These are phyloP conservation scores for Torymus tubicola DNA, from an alignment of 2,888 invertebrate genomes.

Conservation along the genomic window DNA sequence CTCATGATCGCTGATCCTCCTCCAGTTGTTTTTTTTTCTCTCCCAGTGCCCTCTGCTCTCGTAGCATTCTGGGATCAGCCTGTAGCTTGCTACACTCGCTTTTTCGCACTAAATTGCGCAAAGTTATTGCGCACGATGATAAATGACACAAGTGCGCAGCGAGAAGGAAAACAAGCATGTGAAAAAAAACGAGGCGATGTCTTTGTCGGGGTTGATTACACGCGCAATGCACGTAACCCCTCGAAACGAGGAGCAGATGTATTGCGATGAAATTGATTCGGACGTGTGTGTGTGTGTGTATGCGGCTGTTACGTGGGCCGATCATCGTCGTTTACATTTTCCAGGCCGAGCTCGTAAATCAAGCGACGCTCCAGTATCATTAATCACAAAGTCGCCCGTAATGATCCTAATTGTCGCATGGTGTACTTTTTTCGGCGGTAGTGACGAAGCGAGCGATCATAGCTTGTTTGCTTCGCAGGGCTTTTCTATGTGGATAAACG, in stretches of 20 bases:
- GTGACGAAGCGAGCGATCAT: not conserved
- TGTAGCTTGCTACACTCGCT: not conserved
- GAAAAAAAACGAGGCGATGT: conserved; percentile 1
- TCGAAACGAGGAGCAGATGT: conserved; percentile 36
- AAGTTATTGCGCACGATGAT: conserved; percentile 13
- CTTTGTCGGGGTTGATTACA: conserved; percentile 28
- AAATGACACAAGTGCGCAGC: not conserved
- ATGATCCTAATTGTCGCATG: conserved; percentile 47
- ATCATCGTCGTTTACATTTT: conserved; percentile 38
- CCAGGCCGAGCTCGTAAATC: conserved; percentile 36
- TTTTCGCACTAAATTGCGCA: conserved; percentile 39
- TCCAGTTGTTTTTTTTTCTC: not conserved
- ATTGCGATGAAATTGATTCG: conserved; percentile 40
- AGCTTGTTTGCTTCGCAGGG: not conserved
- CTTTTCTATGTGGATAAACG: conserved; percentile 20
- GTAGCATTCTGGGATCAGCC: not conserved
- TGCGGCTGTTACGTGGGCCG: conserved; percentile 18
- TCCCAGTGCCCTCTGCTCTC: not conserved
- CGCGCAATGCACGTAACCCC: not conserved
- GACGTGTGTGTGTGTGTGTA: not conserved
- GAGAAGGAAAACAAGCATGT: conserved; percentile 4
- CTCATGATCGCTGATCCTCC: not conserved
- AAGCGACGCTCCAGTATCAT: conserved; percentile 37
- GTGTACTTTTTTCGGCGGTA: conserved; percentile 12
- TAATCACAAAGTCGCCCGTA: conserved; percentile 47